These are phyloP conservation scores for Drosophila nebulosa DNA, from an alignment of 1,140 invertebrate species.

Conservation along the genomic window DNA sequence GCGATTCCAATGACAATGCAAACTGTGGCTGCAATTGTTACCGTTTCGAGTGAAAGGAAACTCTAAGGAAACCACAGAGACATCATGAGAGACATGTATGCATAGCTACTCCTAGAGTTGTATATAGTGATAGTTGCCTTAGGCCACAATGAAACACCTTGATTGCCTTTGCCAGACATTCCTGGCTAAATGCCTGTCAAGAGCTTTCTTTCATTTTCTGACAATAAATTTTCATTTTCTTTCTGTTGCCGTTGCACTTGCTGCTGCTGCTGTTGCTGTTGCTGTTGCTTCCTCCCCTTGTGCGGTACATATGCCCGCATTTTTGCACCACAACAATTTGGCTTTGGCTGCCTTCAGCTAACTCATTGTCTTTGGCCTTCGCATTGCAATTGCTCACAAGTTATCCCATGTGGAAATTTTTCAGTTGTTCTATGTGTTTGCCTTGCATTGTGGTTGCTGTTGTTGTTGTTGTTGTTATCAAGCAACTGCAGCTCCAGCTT, in stretches of 20 bases:
- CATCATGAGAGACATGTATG: neutral
- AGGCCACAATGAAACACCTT: conserved; percentile 45
- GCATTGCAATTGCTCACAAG: conserved; percentile 77
- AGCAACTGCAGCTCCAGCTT: neutral
- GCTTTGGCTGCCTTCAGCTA: conserved; percentile 47
- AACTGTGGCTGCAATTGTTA: conserved; percentile 51
- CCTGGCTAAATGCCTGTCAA: conserved; percentile 20
- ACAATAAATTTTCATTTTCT: conserved; percentile 81
- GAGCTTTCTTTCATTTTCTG: conserved; percentile 75
- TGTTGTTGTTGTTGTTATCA: no score
- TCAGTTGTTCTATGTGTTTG: conserved; percentile 54
- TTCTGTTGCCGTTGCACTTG: conserved; percentile 51
- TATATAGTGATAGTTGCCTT: conserved; percentile 32
- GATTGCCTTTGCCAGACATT: conserved; percentile 26
- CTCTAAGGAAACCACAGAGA: conserved; percentile 58
- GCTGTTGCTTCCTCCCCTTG: conserved; percentile 65
- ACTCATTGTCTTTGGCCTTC: conserved; percentile 63
- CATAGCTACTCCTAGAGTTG: neutral
- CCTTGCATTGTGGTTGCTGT: conserved; percentile 24
- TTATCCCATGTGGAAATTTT: conserved; percentile 78
- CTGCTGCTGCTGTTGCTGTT: conserved; percentile 38
- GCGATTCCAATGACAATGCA: conserved; percentile 53
- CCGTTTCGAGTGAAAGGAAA: neutral
- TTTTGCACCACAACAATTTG: conserved; percentile 79
- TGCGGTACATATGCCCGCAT: conserved; percentile 65